Evolutionary conservation across 2,888 invertebrate genomes (phyloP).

Genomic region (Pseudanteris insignis): DNA sequence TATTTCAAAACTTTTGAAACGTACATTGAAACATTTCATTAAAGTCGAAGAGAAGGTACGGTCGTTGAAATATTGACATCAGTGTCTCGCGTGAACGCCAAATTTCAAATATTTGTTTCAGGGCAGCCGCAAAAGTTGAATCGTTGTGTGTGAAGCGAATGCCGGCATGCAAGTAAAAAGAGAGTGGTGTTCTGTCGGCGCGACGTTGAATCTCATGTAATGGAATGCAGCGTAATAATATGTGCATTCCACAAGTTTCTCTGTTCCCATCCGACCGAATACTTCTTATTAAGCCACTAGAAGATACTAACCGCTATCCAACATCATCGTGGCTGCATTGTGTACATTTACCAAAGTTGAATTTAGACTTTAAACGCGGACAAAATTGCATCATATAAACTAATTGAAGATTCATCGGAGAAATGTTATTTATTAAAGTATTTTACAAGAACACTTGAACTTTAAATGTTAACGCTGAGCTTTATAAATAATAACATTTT

Average conservation of each 20-base stretch:
- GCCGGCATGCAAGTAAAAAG: conserved; percentile 30
- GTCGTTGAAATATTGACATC: too few relatives aligned
- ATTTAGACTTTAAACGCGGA: too few relatives aligned
- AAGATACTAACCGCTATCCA: conserved; percentile 16
- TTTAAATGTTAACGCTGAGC: too few relatives aligned
- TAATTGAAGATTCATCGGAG: too few relatives aligned
- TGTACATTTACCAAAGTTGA: not conserved
- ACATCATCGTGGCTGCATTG: conserved; percentile 11
- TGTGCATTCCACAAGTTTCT: conserved; percentile 44
- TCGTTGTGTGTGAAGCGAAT: conserved; percentile 35
- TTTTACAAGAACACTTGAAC: too few relatives aligned
- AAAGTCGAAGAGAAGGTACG: too few relatives aligned
- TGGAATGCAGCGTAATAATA: conserved; percentile 41
- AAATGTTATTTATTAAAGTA: too few relatives aligned
- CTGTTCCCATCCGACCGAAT: conserved; percentile 32
- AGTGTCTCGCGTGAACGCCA: too few relatives aligned
- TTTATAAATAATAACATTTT: too few relatives aligned
- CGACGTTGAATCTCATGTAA: conserved; percentile 39
- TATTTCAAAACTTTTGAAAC: too few relatives aligned
- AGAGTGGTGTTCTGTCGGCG: conserved; percentile 35
- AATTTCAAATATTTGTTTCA: not conserved
- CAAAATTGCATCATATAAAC: too few relatives aligned
- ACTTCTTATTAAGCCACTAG: conserved; percentile 41
- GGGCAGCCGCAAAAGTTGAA: conserved; percentile 23
- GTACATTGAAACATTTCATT: too few relatives aligned